These are phyloP conservation scores for Poecilia picta DNA, from an alignment of 2,797 vertebrate species.

Conservation along the genomic window DNA sequence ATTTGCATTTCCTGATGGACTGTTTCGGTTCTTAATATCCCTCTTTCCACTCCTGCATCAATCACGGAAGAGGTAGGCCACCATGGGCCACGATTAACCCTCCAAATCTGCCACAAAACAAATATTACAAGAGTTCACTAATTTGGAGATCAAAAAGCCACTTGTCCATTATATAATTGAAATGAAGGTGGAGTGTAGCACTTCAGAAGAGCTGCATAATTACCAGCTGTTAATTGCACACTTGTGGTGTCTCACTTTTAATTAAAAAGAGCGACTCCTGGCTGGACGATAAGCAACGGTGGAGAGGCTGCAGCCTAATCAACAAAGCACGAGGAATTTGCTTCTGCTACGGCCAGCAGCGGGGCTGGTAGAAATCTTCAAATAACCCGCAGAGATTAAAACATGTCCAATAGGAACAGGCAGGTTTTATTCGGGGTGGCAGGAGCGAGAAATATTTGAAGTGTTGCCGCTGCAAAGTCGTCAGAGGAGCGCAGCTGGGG, in stretches of 20 bases:
- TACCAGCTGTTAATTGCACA: slow-evolving; percentile 99
- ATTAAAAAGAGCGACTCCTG: slow-evolving; percentile 99
- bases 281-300: slow-evolving; percentile 95
- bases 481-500: slow-evolving; percentile 88
- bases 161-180: slow-evolving; percentile 99
- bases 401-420: slow-evolving; percentile 97
- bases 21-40: slow-evolving; percentile 85
- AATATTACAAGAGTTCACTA: slow-evolving; percentile 99
- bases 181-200: slow-evolving; percentile 96
- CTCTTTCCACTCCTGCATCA: slow-evolving; percentile 88
- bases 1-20: slow-evolving; percentile 93
- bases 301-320: slow-evolving; percentile 94
- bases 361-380: slow-evolving; percentile 96
- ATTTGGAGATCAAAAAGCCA: slow-evolving; percentile 99
- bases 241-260: slow-evolving; percentile 99
- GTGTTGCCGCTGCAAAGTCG: slow-evolving; percentile 89
- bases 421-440: slow-evolving; percentile 95
- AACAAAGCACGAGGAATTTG: slow-evolving; percentile 98
- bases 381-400: slow-evolving; percentile 99
- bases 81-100: slow-evolving; percentile 97
- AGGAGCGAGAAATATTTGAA: slow-evolving; percentile 93
- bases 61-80: slow-evolving; percentile 89
- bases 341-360: slow-evolving; percentile 91
- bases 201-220: slow-evolving; percentile 99
- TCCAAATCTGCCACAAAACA: slow-evolving; percentile 97